phyloP scores from a whole-genome alignment of 2,797 vertebrate genomes.

The Epinephelus coioides region DNA sequence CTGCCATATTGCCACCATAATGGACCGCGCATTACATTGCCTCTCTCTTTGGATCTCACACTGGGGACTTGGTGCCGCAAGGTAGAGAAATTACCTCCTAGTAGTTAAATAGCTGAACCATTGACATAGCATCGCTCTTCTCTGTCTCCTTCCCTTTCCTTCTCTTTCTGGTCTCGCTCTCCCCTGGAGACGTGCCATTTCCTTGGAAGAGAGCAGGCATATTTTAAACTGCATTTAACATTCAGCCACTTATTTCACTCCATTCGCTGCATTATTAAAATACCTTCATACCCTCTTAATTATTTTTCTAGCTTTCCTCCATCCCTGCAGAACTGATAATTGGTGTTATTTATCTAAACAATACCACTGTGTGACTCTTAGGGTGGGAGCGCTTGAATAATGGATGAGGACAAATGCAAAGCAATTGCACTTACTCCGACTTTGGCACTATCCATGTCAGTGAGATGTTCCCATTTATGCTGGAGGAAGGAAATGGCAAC shows the following conservation, averaged over 20 bases:
- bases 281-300: constrained; percentile 76
- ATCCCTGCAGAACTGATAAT: constrained; percentile 81
- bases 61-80: constrained; percentile 45
- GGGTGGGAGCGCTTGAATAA: constrained; percentile 81
- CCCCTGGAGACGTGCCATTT: constrained; percentile 75
- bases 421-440: constrained; percentile 78
- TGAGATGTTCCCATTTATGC: constrained; percentile 62
- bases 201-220: constrained; percentile 61
- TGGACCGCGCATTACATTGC: constrained; percentile 47
- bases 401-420: constrained; percentile 86
- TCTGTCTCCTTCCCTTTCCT: constrained; percentile 12
- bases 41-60: constrained; percentile 55
- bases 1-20: constrained; percentile 55
- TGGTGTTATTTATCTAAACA: constrained; percentile 87
- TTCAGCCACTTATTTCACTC: constrained; percentile 74
- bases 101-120: constrained; percentile 75
- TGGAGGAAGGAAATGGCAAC: constrained; percentile 61
- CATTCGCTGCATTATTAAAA: constrained; percentile 79
- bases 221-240: constrained; percentile 81
- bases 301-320: constrained; percentile 69
- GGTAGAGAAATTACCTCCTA: constrained; percentile 71
- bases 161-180: constrained; percentile 31
- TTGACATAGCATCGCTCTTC: constrained; percentile 59
- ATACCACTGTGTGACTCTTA: constrained; percentile 74
- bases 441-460: constrained; percentile 70